These are phyloP conservation scores for Cephus nigrinus DNA, from an alignment of 2,888 invertebrate species.

Conservation along the genomic window DNA sequence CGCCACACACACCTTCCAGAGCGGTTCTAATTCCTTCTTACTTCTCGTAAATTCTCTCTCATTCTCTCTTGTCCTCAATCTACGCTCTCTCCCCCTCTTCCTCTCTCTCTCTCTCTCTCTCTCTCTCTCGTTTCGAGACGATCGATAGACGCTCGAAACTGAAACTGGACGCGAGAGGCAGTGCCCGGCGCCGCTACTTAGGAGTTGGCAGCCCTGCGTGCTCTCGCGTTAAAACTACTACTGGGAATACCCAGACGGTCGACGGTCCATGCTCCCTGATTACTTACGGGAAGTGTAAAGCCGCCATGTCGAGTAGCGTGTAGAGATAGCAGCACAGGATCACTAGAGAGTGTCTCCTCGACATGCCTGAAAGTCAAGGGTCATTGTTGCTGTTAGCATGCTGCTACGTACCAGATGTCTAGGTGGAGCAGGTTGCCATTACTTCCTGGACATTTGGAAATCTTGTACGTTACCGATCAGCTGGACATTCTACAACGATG, in stretches of 20 bases:
- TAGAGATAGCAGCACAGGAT: slow-evolving; percentile 64
- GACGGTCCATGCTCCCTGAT: not conserved
- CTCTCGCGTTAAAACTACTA: too few species aligned
- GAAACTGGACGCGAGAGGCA: too few species aligned
- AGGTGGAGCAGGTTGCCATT: too few species aligned
- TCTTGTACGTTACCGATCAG: slow-evolving; percentile 46
- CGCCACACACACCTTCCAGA: not conserved
- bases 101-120: too few species aligned
- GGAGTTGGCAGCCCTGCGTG: too few species aligned
- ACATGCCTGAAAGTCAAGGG: slow-evolving; percentile 49
- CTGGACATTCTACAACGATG: slow-evolving; percentile 54
- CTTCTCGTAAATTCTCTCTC: not conserved
- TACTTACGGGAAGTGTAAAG: slow-evolving; percentile 64
- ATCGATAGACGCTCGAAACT: too few species aligned
- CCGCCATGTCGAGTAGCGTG: slow-evolving; percentile 62
- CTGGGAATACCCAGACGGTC: not conserved
- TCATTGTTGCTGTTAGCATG: too few species aligned
- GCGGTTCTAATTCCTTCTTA: slow-evolving; percentile 1
- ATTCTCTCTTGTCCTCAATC: not conserved
- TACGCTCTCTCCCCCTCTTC: rapidly evolving
- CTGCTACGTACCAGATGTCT: too few species aligned
- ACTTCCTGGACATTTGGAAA: too few species aligned
- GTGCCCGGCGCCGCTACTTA: too few species aligned
- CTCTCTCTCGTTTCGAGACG: too few species aligned
- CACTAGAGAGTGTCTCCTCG: slow-evolving; percentile 61